Evolutionary conservation across 2,113 vertebrate species (phyloP).

Genomic region (Lates calcarifer): DNA sequence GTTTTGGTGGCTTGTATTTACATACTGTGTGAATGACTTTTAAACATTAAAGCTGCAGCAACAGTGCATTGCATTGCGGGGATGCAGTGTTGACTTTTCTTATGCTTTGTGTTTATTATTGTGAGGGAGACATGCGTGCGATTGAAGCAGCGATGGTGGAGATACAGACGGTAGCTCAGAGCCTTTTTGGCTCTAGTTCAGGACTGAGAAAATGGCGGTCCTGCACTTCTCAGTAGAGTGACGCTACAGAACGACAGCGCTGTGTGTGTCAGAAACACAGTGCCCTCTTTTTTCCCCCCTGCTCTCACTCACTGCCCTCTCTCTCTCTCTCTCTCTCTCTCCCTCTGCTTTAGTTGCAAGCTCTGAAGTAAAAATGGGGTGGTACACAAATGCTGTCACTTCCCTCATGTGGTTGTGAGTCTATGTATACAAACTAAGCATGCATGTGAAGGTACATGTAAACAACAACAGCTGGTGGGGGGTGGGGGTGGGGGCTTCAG

Average conservation of each 20-base stretch:
- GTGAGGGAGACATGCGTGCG: slow-evolving; percentile 31
- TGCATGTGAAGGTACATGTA: slow-evolving; percentile 61
- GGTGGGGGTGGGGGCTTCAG: slow-evolving; percentile 26
- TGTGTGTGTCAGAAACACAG: slow-evolving; percentile 75
- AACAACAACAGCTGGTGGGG: slow-evolving; percentile 59
- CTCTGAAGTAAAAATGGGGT: slow-evolving; percentile 49
- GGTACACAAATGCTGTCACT: slow-evolving; percentile 51
- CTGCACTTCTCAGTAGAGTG: slow-evolving; percentile 83
- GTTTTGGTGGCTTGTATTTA: slow-evolving; percentile 61
- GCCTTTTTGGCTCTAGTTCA: slow-evolving; percentile 89
- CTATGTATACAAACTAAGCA: slow-evolving; percentile 43
- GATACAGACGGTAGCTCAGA: slow-evolving; percentile 77
- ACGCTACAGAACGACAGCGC: slow-evolving; percentile 84
- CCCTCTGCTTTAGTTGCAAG: slow-evolving; percentile 35
- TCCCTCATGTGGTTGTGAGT: slow-evolving; percentile 43
- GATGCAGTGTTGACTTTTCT: slow-evolving; percentile 44
- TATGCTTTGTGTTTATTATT: slow-evolving; percentile 26
- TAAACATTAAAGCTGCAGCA: slow-evolving; percentile 35
- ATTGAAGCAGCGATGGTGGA: slow-evolving; percentile 42
- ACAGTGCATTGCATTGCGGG: slow-evolving; percentile 18
- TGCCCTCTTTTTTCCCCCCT: slow-evolving; percentile 60
- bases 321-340: slow-evolving; percentile 52
- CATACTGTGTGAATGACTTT: slow-evolving; percentile 29
- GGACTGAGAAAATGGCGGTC: slow-evolving; percentile 94
- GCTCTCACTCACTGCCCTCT: slow-evolving; percentile 49